Evolutionary conservation across 2,113 vertebrate species (phyloP), one percentile per base, ranked within the genome.

Genomic region (Carassius carassius): DNA sequence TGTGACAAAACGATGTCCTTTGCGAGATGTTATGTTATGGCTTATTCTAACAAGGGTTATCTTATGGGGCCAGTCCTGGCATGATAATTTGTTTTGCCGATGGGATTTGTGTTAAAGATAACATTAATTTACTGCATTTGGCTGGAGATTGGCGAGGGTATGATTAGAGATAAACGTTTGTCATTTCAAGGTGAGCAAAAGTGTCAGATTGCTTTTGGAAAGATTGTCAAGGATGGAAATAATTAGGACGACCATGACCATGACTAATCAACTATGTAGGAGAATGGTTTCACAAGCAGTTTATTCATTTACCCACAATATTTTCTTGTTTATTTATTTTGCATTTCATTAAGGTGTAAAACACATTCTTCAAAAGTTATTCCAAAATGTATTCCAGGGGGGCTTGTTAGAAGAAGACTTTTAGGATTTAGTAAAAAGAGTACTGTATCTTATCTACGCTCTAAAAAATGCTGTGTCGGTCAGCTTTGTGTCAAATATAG

Each of bases 211-310:
- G 78, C 56, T 80, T 14, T 65, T 19, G 60, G 78, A 37, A 80
- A 80, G 60, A 63, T 47, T 47, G 21, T 79, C 35, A 79, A 79
- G 78, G 78, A 63, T 79, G 47, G 78, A 79, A 80, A 80, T 80
- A 62, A 80, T 80, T 65, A 80, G 78, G 60, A 41, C 1, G 4
- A 80, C 37, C 37, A 25, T 47, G 78, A 47, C 37, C 78, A 65
- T 80, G 60, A 80, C 78, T 80, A 65, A 65, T 65, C 37, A 63
- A 63, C 58, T 23, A 29, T 17, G n/a, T 29, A 80, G 16, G 16
- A 65, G 60, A 23, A 47, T 47, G 37, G 14, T 80, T 44, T 25
- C n/a, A 23, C 37, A 17, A 80, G 58, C 13, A 47, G 58, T 6
- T 80, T 47, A 80, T 80, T 11, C 29, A 80, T 65, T 65, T 80